phyloP scores from a whole-genome alignment of 2,113 vertebrate species.

The Taxidea taxus region DNA sequence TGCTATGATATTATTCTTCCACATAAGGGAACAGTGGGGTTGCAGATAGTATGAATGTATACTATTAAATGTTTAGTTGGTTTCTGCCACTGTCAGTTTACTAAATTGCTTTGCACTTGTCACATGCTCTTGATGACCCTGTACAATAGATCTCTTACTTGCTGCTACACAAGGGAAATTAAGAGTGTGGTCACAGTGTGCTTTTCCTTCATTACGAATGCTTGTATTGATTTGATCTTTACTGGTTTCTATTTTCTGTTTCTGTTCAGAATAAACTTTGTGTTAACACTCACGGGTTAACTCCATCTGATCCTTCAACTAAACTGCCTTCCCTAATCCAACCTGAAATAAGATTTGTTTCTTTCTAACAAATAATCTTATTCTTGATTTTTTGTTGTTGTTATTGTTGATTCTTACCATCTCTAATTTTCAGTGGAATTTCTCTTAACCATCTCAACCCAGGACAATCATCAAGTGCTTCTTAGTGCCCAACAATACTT shows the following conservation, averaged over 20 bases:
- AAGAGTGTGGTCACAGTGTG: not conserved
- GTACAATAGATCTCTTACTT: not conserved
- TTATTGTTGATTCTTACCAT: not conserved
- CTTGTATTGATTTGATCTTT: conserved; percentile 1
- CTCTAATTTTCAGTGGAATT: not conserved
- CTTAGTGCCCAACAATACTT: not conserved
- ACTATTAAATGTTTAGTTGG: not conserved
- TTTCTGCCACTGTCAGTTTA: not conserved
- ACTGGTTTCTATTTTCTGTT: conserved; percentile 1
- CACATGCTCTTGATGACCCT: not conserved
- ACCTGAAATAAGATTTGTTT: not conserved
- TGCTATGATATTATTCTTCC: not conserved
- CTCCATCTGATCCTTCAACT: not conserved
- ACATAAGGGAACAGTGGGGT: not conserved
- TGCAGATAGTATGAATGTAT: not conserved
- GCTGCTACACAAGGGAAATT: conserved; percentile 31
- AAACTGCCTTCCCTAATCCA: not conserved
- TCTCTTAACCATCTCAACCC: not conserved
- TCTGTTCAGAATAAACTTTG: conserved; percentile 13
- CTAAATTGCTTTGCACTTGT: conserved; percentile 20
- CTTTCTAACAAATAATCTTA: not conserved
- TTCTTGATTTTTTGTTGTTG: not conserved
- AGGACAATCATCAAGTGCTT: not conserved
- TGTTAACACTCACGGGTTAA: not conserved
- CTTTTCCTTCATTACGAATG: conserved; percentile 26